These are phyloP conservation scores for Campopleginae sp. DNA, from an alignment of 2,888 invertebrate genomes.

Conservation along the genomic window DNA sequence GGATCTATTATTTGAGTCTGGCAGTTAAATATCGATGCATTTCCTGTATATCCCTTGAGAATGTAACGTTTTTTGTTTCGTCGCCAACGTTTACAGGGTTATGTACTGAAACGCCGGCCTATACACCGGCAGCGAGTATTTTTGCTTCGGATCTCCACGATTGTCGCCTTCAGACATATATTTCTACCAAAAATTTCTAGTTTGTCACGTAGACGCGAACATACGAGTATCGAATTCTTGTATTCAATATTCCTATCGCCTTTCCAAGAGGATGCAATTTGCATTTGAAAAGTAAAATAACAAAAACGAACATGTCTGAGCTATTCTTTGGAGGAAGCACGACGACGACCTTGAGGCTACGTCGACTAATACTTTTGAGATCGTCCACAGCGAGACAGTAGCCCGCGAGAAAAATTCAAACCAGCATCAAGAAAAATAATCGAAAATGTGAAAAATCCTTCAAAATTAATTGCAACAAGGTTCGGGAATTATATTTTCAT, in stretches of 20 bases:
- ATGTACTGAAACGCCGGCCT: too few species aligned
- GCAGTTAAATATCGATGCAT: background rate
- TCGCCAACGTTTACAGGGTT: too few species aligned
- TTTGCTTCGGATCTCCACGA: background rate
- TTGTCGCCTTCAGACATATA: background rate
- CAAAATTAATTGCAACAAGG: background rate
- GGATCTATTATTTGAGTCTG: background rate
- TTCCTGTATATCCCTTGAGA: background rate
- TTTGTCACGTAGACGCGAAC: background rate
- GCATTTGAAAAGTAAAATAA: background rate
- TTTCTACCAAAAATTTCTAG: background rate
- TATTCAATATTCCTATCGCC: background rate
- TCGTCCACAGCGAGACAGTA: background rate
- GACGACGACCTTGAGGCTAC: background rate
- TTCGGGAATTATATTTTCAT: background rate
- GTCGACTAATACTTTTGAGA: background rate
- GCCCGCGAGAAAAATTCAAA: background rate
- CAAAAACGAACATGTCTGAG: background rate
- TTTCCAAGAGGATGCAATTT: background rate
- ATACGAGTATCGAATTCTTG: background rate
- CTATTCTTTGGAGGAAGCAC: background rate
- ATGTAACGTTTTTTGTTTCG: background rate
- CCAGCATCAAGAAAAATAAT: background rate
- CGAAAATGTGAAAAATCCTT: background rate
- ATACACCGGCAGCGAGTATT: too few species aligned